These are phyloP conservation scores for Sebastes iracundus DNA, from an alignment of 2,797 vertebrate genomes.

Conservation along the genomic window DNA sequence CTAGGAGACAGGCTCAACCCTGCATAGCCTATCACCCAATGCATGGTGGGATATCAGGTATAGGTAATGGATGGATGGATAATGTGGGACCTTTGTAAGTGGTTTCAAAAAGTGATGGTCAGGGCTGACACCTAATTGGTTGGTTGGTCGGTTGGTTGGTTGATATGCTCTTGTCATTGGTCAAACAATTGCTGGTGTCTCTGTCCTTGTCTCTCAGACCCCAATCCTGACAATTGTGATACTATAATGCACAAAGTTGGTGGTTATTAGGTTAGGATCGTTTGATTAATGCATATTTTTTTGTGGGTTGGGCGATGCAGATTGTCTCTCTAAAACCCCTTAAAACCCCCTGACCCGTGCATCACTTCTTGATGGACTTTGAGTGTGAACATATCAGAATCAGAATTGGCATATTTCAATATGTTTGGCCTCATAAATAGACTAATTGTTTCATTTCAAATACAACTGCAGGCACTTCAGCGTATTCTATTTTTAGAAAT, in stretches of 20 bases:
- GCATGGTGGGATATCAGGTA: neutral
- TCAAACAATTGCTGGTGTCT: neutral
- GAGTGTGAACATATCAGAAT: neutral
- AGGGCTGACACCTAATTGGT: neutral
- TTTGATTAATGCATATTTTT: neutral
- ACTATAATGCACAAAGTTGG: neutral
- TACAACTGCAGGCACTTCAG: neutral
- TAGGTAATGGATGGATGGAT: neutral
- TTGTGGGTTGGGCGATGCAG: neutral
- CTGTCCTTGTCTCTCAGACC: neutral
- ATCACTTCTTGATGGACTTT: neutral
- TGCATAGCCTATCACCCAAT: neutral
- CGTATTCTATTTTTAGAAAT: neutral
- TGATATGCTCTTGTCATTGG: neutral
- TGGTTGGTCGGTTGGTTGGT: neutral
- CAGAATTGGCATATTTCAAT: neutral
- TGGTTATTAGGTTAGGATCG: neutral
- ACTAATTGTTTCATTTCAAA: rapidly evolving
- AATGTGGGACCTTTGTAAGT: neutral
- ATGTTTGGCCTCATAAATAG: neutral
- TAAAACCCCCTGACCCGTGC: neutral
- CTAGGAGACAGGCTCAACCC: too few relatives aligned
- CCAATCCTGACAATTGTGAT: neutral
- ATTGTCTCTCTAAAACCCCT: neutral
- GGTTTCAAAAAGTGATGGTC: neutral